Base-by-base conservation (phyloP, 2,888 invertebrate species). In the Harpalus rufipes region DNA sequence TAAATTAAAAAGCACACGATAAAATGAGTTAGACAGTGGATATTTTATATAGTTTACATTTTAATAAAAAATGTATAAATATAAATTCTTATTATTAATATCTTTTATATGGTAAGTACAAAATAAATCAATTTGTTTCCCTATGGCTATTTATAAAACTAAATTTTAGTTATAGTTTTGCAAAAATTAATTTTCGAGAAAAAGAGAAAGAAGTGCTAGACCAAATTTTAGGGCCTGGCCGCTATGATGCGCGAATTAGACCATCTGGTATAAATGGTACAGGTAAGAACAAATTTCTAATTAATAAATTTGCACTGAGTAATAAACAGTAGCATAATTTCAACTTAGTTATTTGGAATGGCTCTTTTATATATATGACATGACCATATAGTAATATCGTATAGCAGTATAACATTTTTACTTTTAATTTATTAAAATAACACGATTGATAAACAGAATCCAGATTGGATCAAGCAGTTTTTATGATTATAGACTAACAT, bases 181-280 rank as follows among this genome's bases (percentile, higher is more conserved):
- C 83, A n/a, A 83, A 84, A 72, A 81, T 81, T 74, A 85, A 85
- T 65, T 65, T 85, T 32, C 85, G 85, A 14, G 78, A 80, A 59
- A 83, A 86, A 32, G 85, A 85, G 80, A 84, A 85, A 61, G 85
- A 85, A 51, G 76, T 86, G 32, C 58, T 86, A 65, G 84, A 86
- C n/a, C 72, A 85, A 78, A 72, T 86, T n/a, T 65, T 86, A 1
- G 82, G 85, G 39, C 81, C 85, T 10, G 85, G 85, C 14, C 79
- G 80, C 18, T 86, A 86, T 76, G 86, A 86, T 68, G 85, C 81
- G 0, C 86, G 85, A 51, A 85, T 86, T 56, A 86, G 86, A 79
- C 86, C 86, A 12, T 85, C 81, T 44, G 84, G 78, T n/a, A 72
- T 78, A 21, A 86, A 86, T 68, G 83, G 83, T 41, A 84, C 85